Base-by-base conservation (phyloP, 2,888 invertebrate genomes). In the Acanthosoma haemorrhoidale region DNA sequence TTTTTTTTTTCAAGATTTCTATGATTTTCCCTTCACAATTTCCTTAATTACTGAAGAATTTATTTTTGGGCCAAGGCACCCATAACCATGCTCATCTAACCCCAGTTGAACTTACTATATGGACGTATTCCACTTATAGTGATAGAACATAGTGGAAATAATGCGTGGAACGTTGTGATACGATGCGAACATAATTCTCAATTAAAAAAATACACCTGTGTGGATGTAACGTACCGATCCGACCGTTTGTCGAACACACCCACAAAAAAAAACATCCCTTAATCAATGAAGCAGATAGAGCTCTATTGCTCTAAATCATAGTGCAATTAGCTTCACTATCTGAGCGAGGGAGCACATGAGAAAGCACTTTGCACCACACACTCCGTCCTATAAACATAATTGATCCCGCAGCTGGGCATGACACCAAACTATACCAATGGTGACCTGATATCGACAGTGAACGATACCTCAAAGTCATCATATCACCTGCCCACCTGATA, bases 231-330 rank as follows among this genome's bases (percentile, higher is more conserved):
- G 51, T 51, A 51, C 51, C 5, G 29, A 29, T 25, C n/a, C 51
- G 21, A 51, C 51, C 21, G 51, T 51, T 51, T 21, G 51, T n/a
- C 2, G 25, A 25, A 21, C 43, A 43, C n/a, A n/a, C n/a, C n/a
- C n/a, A n/a, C n/a, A 25, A 59, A 59, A 58, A 34, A 59, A 29
- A 59, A 59, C 32, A 32, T 15, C 1, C 32, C 1, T 2, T 31
- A 59, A 34, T 34, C 31, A 31, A 59, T 59, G 31, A 34, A 18
- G 18, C 59, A 32, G 32, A 59, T 32, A 29, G 29, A 18, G 13
- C 32, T 18, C 8, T n/a, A 61, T 36, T 36, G 21, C 34, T 36
- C 29, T 41, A 64, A 64, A 64, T 64, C 64, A 64, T 41, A 31
- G 63, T 15, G 41, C 21, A 18, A 25, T 36, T 41, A 41, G 39